Base-by-base conservation (phyloP, 2,797 vertebrate genomes). In the Apogon hyalosoma region DNA sequence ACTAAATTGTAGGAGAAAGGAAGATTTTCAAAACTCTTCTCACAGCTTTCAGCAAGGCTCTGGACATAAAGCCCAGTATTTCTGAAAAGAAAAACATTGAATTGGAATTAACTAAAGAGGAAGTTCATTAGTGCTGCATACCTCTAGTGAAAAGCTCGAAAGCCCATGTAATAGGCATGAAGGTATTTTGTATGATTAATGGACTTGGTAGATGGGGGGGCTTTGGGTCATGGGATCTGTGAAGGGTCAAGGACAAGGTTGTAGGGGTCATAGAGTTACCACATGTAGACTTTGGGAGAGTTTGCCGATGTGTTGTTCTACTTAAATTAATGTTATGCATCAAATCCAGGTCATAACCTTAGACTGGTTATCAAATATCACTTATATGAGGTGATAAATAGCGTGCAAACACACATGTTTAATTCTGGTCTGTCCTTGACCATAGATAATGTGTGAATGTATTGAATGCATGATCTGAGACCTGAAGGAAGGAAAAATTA, bases 141-240 rank as follows among this genome's bases (percentile, higher is more conserved):
- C 33, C 61, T 69, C 33, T 36, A 6, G 21, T 62, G 47, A 77
- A 76, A 76, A 62, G 48, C 55, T 57, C 0, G 8, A 71, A 49
- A 79, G 54, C 28, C 56, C 36, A 62, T 21, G 13, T 63, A 79
- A 79, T 69, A 76, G 76, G 78, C 80, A 82, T 84, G 69, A 82
- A 74, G 77, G 71, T 79, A 73, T 83, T 80, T 82, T 61, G 49
- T 54, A 74, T 80, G 68, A 74, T 73, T 85, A 72, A 85, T 83
- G 63, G 66, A 57, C 40, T 63, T 0, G 0, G 48, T 75, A 18
- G 63, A 65, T 43, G 14, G 55, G 47, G 59, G 59, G 48, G 46
- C 48, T 69, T 49, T 58, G 53, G 75, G 77, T 72, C 61, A 83
- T 63, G 64, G 72, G 78, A 71, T 80, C 56, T 68, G 42, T n/a